Conservation (phyloP, 2,113 vertebrate genomes). For the human (Homo sapiens) region GRCh38 chr2:122902501-122903000, state of each 20-base stretch:
- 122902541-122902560: background rate
- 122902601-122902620: background rate
- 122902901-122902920: background rate
- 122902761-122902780: background rate
- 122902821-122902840: background rate
- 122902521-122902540: background rate
- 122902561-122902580: background rate
- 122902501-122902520: background rate
- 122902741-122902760: background rate
- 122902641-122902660: background rate
- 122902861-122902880: background rate
- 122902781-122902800: background rate
- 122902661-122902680: background rate
- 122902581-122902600: background rate
- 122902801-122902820: background rate
- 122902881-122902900: background rate
- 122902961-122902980: background rate
- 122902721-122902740: background rate
- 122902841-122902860: constrained; percentile 21
- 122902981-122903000: background rate
- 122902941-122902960: background rate
- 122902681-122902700: background rate
- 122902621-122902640: background rate
- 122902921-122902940: background rate
- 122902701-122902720: background rate